Base-by-base conservation (phyloP, 2,797 vertebrate species). In the Apogon talboti region DNA sequence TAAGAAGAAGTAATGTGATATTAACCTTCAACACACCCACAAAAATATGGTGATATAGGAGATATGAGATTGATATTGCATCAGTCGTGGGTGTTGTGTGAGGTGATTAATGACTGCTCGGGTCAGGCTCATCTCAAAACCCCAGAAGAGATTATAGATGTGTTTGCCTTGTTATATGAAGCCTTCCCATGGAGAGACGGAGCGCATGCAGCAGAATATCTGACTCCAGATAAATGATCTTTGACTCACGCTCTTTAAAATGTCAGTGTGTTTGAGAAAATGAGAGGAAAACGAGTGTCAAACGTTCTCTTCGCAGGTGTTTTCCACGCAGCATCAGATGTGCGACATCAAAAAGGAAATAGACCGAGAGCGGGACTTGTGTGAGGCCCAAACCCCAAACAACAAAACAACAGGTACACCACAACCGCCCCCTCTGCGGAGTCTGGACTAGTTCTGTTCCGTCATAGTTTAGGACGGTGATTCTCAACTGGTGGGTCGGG, bases 321-420 rank as follows among this genome's bases (percentile, higher is more conserved):
- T 78, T 51, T 84, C 91, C 4, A 38, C 56, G 42, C 78, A 83
- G 64, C 80, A 54, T 48, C 90, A 90, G 74, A 92, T 92, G 76
- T 94, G 94, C 50, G 92, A 93, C 61, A 82, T 94, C 53, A 79
- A 81, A 81, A 80, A 53, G 56, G 92, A 93, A 42, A 73, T 94
- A 19, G 83, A 89, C 24, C 85, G 71, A 50, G 92, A 94, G 62
- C 85, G 45, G 74, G 66, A 63, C 24, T 16, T 69, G 56, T 94
- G 94, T 11, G 71, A 90, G 74, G 79, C 86, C 55, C 83, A 84
- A 21, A 77, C 82, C 37, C n/a, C n/a, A n/a, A 77, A 91, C 69
- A 92, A 94, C 85, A 88, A 63, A 66, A 92, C 92, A 0, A 83
- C 87, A 85, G 92, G 94, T 95, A 83, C 45, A 3, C 19, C 2